Base-by-base conservation (phyloP, 2,113 vertebrate species). In the Rhinoderma darwinii region DNA sequence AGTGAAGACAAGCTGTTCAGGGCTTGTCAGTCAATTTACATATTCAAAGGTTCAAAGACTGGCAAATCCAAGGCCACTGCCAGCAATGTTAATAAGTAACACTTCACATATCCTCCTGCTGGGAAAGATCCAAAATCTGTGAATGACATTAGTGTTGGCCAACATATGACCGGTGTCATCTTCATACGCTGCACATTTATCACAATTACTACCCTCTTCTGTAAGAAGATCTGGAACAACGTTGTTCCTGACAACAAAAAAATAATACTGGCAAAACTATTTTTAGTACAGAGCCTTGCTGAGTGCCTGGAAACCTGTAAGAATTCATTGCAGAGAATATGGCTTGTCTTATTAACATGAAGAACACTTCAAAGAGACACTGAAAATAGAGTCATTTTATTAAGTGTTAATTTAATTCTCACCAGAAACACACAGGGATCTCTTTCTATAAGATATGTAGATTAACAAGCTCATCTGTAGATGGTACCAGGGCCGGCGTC, bases 331-430 rank as follows among this genome's bases (percentile, higher is more conserved):
- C 56, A 30, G 59, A 44, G 37, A 44, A 63, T 63, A 63, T 44
- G 41, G 41, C 63, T 43, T 66, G 39, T n/a, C 39, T 63, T 66
- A 82, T 66, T 82, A 82, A 30, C 37, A 66, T 44, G 7, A 43
- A 66, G 79, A 82, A 20, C n/a, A 66, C 79, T 82, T 63, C 30
- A 82, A 43, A 66, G n/a, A 82, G 39, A 66, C 59, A 63, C 56
- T 66, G n/a, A 20, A 30, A 43, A 41, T 25, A 56, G 32, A 59
- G 11, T 14, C 47, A 79, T 54, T 78, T 54, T 51, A 30, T 20
- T 78, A 66, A 66, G 25, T 66, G 30, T 37, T 20, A 35, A 70
- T 70, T 4, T 14, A 70, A 70, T 35, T 37, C 11, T 66, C 11
- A 66, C 25, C 12, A 66, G 14, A 66, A 32, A 27, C 30, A 66